A percentile compares a stretch with the other conserved stretches of the same genome.
Conservation (phyloP, 2,888 invertebrate species). For the Laspeyria flexula region DNA sequence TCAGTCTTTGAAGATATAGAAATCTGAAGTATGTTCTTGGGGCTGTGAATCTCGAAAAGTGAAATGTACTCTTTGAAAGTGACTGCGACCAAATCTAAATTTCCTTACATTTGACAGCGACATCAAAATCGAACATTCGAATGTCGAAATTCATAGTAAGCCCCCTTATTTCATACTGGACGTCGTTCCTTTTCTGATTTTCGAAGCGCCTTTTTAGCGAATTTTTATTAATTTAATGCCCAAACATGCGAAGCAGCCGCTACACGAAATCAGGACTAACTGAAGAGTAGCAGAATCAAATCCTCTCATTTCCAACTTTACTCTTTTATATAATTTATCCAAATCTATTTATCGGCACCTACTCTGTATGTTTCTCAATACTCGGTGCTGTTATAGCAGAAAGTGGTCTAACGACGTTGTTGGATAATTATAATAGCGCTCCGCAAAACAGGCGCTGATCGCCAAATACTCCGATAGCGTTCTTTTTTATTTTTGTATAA, state of each 20-base stretch:
- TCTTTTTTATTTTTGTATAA: constrained; percentile 44
- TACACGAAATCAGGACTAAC: constrained; percentile 94
- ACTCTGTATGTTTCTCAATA: constrained; percentile 52
- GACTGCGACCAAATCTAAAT: too few species aligned
- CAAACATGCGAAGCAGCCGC: constrained; percentile 93
- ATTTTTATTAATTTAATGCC: constrained; percentile 91
- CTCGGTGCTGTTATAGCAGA: constrained; percentile 52
- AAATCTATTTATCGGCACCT: constrained; percentile 67
- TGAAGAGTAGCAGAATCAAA: constrained; percentile 95
- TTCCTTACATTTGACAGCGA: too few species aligned
- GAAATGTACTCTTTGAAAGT: too few species aligned
- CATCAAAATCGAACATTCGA: too few species aligned
- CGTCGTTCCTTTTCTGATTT: constrained; percentile 92
- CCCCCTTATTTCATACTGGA: constrained; percentile 98
- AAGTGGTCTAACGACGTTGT: constrained; percentile 53
- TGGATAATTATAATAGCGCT: constrained; percentile 44
- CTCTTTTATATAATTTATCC: constrained; percentile 92
- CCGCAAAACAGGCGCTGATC: constrained; percentile 56
- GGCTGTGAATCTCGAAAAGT: too few species aligned
- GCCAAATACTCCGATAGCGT: constrained; percentile 66
- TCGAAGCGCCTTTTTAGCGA: constrained; percentile 89
- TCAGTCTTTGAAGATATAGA: constrained; percentile 93
- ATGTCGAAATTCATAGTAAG: too few species aligned
- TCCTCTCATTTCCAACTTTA: constrained; percentile 95
- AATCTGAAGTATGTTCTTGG: constrained; percentile 97